Evolutionary conservation across 2,888 invertebrate genomes (phyloP), one percentile per base, ranked within the genome.

Genomic region (Ophonus ardosiacus): DNA sequence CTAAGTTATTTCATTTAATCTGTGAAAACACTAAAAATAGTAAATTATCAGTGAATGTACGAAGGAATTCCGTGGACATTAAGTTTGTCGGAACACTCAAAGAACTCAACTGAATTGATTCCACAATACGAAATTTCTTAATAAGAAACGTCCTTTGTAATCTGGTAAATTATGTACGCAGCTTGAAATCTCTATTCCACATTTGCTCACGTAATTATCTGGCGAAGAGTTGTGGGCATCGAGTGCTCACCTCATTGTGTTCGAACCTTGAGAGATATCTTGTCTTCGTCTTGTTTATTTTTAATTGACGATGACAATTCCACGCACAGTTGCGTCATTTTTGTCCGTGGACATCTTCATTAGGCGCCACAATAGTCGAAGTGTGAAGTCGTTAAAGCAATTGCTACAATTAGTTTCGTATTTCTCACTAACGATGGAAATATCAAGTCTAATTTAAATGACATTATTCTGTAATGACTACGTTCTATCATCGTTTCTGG

Each of bases 331-430:
- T 82, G 82, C 82, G 82, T 82, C 71, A 82, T 68, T 74, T 82
- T 82, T 82, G 61, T 80, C 56, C 38, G 61, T 13, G 80, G 40
- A 80, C 80, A 31, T 38, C 80, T 80, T 80, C 80, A 80, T 80
- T 80, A 80, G 79, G 18, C 61, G 80, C 59, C 56, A 38, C 59
- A 61, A 80, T 61, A 40, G 17, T 17, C 56, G 38, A 80, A 80
- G 80, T 80, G 61, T 80, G 61, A 80, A 61, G 40, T 82, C 82
- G 82, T 82, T 82, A 82, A 40, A 59, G 59, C 82, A 82, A 82
- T 82, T 82, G 82, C 68, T 82, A 74, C 82, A 82, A 82, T 82
- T 74, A 82, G 80, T 80, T 80, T 80, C 40, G 40, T 80, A 80
- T 80, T 80, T 80, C 80, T 80, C 78, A 57, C 78, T 78, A 57